These are phyloP conservation scores for Kuschelorhynchus macadamiae DNA, from an alignment of 2,888 invertebrate genomes.

Conservation along the genomic window DNA sequence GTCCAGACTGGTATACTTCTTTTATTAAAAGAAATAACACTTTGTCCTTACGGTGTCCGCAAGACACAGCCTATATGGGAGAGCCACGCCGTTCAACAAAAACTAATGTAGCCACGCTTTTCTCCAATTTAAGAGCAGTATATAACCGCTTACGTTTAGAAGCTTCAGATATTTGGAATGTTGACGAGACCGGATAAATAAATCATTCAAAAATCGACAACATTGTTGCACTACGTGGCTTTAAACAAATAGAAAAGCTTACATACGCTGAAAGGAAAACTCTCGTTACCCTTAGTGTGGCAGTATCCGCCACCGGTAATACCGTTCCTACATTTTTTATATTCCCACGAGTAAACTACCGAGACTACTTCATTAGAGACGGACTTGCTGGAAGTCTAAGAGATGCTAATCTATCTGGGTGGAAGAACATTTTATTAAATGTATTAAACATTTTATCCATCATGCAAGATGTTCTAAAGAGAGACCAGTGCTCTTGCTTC, in stretches of 20 bases:
- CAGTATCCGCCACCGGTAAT: constrained; percentile 59
- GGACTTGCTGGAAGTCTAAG: constrained; percentile 38
- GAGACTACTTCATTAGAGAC: constrained; percentile 46
- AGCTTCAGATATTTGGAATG: constrained; percentile 52
- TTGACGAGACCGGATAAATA: constrained; percentile 64
- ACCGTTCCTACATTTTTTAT: constrained; percentile 61
- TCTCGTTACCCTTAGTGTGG: constrained; percentile 58
- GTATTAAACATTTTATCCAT: constrained; percentile 50
- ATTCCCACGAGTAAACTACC: constrained; percentile 58
- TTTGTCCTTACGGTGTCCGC: constrained; percentile 31
- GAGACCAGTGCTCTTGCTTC: constrained; percentile 32
- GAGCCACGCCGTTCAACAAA: constrained; percentile 51
- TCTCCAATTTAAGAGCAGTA: constrained; percentile 15
- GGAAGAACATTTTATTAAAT: constrained; percentile 47
- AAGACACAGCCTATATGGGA: constrained; percentile 24
- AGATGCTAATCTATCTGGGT: constrained; percentile 46
- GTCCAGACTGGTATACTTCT: constrained; percentile 33
- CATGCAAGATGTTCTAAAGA: constrained; percentile 8
- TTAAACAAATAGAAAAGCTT: constrained; percentile 61
- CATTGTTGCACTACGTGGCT: constrained; percentile 61
- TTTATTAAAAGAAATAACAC: too few relatives aligned
- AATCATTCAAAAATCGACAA: constrained; percentile 63
- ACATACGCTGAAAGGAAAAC: constrained; percentile 63
- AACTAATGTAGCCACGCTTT: constrained; percentile 50
- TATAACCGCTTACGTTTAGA: constrained; percentile 20